Base-by-base conservation (phyloP, 2,888 invertebrate genomes). In the Drosophila multiciliata region DNA sequence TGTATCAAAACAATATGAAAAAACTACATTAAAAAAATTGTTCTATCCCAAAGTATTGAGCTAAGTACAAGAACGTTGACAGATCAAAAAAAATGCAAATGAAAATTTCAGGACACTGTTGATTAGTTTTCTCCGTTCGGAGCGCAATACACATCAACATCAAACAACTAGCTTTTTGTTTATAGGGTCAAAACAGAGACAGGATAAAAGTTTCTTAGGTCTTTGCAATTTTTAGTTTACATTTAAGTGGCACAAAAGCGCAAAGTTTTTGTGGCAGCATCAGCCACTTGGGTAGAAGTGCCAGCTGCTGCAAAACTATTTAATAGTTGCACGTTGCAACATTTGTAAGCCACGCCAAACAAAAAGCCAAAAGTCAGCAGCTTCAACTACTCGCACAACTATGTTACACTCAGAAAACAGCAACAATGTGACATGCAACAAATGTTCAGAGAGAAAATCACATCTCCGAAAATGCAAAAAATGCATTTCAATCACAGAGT, bases 351-450 rank as follows among this genome's bases (percentile, higher is more conserved):
- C 49, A 57, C 69, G 60, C 53, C 62, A 69, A 76, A 74, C 66
- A 79, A 70, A 74, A 71, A 73, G 73, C 80, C 58, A 79, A 70
- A 76, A 66, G 72, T 73, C 81, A 80, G 58, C 66, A 76, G 50
- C 48, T 36, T 32, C 55, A 76, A 71, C 64, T 59, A 65, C 61
- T 66, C 33, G 50, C 60, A 55, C 67, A 83, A 88, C 84, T 76
- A 81, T 88, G 84, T 83, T 83, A 72, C 70, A 66, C 64, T 50
- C 73, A 72, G 38, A 69, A 72, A 17, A 9, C 23, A 36, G 80
- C 89, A 86, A 89, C 89, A 86, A 87, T 89, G 89, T 86, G 87
- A 80, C 85, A 87, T 82, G 87, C 85, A 81, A 87, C 87, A 87
- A 81, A 87, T 78, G 77, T 52, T 74, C 68, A 72, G 52, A 68